Conservation (phyloP, 2,888 invertebrate genomes). For the Candidula unifasciata region DNA sequence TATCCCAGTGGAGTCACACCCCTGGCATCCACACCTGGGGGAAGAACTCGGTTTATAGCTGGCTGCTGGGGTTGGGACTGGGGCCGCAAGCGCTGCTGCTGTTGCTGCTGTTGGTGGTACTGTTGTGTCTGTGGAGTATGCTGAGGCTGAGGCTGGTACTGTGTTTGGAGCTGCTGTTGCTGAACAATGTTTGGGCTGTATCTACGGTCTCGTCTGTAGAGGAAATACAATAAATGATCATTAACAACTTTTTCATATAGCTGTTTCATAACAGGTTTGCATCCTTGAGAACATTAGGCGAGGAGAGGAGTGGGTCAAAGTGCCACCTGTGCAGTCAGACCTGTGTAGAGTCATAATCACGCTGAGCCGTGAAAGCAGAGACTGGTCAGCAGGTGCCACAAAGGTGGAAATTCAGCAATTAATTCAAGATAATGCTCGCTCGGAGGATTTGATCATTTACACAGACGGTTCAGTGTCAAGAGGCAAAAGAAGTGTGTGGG, state of each 20-base stretch:
- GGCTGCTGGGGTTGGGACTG: slow-evolving; percentile 16
- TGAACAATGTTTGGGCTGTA: slow-evolving; percentile 42
- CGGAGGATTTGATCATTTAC: too few relatives aligned
- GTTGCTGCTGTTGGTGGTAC: slow-evolving; percentile 22
- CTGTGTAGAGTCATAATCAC: too few relatives aligned
- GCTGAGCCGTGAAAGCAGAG: too few relatives aligned
- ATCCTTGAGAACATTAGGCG: too few relatives aligned
- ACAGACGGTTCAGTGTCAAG: too few relatives aligned
- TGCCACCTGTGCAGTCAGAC: too few relatives aligned
- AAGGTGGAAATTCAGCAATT: too few relatives aligned
- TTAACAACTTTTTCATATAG: not conserved
- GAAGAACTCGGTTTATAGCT: slow-evolving; percentile 37
- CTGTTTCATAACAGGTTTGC: too few relatives aligned
- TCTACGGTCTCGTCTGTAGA: slow-evolving; percentile 21
- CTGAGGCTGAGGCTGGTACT: slow-evolving; percentile 13
- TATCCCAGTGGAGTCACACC: slow-evolving; percentile 34
- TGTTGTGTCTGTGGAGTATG: not conserved
- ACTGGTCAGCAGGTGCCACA: too few relatives aligned
- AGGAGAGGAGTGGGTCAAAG: too few relatives aligned
- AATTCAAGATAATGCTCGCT: too few relatives aligned
- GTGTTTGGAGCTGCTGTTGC: not conserved
- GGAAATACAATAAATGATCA: not conserved
- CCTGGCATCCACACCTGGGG: slow-evolving; percentile 36
- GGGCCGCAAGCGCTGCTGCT: slow-evolving; percentile 24
- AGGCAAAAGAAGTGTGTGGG: too few relatives aligned